Evolutionary conservation across 2,113 vertebrate genomes (phyloP).

Genomic region (Nymphicus hollandicus): DNA sequence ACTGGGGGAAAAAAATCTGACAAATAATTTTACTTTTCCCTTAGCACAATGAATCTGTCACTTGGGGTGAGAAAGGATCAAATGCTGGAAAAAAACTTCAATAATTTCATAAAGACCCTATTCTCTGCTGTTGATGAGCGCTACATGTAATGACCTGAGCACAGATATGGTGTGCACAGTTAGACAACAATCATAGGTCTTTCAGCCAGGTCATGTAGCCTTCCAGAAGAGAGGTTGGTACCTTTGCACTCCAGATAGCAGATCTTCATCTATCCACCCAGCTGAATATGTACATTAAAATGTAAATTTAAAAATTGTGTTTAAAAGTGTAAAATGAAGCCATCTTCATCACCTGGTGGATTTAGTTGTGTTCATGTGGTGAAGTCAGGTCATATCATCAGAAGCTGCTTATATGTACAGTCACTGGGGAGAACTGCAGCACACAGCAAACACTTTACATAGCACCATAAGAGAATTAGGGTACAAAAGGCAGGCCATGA

Average conservation of each 20-base stretch:
- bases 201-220: neutral
- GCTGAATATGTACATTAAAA: rapidly evolving
- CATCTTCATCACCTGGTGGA: neutral
- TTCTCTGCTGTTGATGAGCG: neutral
- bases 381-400: neutral
- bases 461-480: neutral
- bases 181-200: rapidly evolving
- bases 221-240: neutral
- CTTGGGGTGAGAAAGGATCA: neutral
- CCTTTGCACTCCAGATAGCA: neutral
- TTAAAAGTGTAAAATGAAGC: neutral
- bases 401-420: neutral
- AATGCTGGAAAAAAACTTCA: neutral
- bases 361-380: neutral
- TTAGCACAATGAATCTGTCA: neutral
- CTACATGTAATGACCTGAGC: neutral
- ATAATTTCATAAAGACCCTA: neutral
- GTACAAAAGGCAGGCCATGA: neutral
- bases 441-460: neutral
- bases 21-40: neutral
- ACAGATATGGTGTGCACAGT: neutral
- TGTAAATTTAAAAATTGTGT: neutral
- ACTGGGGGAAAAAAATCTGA: neutral
- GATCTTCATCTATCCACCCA: neutral
- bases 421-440: neutral